A percentile compares a stretch with the other conserved stretches of the same genome.
phyloP scores from a whole-genome alignment of 2,888 invertebrate genomes.

The Eilema caniola region DNA sequence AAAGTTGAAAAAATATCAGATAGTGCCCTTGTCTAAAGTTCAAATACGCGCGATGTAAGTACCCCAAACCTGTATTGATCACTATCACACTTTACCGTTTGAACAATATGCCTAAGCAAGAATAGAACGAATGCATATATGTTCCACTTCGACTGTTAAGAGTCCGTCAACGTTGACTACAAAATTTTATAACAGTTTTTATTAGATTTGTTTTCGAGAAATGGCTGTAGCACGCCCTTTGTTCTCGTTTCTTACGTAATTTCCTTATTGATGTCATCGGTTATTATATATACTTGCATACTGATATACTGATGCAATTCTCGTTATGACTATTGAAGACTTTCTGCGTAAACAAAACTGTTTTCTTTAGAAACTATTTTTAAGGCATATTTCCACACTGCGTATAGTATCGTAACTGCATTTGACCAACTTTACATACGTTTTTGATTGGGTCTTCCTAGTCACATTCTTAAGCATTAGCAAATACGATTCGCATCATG shows the following conservation, averaged over 20 bases:
- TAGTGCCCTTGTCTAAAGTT: not conserved
- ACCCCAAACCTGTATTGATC: not conserved
- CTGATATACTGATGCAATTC: not conserved
- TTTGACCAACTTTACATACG: conserved; percentile 2
- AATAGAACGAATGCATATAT: not conserved
- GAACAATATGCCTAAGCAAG: not conserved
- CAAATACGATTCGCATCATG: too few relatives aligned
- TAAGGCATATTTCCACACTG: not conserved
- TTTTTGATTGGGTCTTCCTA: not conserved
- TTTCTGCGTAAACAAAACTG: too few relatives aligned
- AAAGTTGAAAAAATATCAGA: not conserved
- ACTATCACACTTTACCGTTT: not conserved
- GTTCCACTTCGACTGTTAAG: not conserved
- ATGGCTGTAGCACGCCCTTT: not conserved
- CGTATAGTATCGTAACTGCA: not conserved
- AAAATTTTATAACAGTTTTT: conserved; percentile 4
- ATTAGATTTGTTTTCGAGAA: not conserved
- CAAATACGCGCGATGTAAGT: too few relatives aligned
- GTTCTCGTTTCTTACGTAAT: not conserved
- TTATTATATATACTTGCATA: not conserved
- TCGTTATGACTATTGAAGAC: not conserved
- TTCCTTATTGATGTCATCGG: not conserved
- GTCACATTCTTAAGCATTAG: not conserved
- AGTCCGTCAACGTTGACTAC: not conserved
- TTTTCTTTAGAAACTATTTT: not conserved